Evolutionary conservation across 2,888 invertebrate species (phyloP).

Genomic region (Yponomeuta evonymella): DNA sequence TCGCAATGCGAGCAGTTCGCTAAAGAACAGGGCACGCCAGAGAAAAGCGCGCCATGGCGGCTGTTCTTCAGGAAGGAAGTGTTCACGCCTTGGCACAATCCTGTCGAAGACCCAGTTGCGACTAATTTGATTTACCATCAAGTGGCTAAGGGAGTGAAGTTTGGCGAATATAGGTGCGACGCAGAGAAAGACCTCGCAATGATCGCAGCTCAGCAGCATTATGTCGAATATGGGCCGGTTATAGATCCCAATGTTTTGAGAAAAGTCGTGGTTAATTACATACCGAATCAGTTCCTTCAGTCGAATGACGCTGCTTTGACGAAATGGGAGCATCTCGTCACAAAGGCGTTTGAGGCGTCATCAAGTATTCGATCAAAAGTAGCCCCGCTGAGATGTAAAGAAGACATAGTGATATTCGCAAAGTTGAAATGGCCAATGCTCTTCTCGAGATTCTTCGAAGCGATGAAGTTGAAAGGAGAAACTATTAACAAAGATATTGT

Average conservation of each 20-base stretch:
- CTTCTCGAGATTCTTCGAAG: constrained; percentile 96
- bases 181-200: constrained; percentile 90
- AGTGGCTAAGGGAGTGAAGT: constrained; percentile 90
- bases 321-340: constrained; percentile 84
- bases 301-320: constrained; percentile 78
- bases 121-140: constrained; percentile 94
- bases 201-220: constrained; percentile 93
- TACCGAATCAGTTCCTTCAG: constrained; percentile 84
- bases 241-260: constrained; percentile 82
- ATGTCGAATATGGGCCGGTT: constrained; percentile 84
- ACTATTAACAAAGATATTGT: constrained; percentile 82
- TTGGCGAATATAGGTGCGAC: constrained; percentile 92
- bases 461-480: constrained; percentile 84
- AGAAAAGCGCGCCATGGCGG: constrained; percentile 91
- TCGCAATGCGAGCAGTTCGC: constrained; percentile 97
- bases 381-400: constrained; percentile 84
- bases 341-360: constrained; percentile 82
- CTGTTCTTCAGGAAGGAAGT: constrained; percentile 92
- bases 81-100: constrained; percentile 95
- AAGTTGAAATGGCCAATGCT: constrained; percentile 95
- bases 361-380: constrained; percentile 82
- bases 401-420: constrained; percentile 93
- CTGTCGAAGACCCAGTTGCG: constrained; percentile 85
- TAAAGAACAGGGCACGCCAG: constrained; percentile 90
- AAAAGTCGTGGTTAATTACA: constrained; percentile 84